Conservation (phyloP, 2,888 invertebrate species). For the Rhagonycha fulva region DNA sequence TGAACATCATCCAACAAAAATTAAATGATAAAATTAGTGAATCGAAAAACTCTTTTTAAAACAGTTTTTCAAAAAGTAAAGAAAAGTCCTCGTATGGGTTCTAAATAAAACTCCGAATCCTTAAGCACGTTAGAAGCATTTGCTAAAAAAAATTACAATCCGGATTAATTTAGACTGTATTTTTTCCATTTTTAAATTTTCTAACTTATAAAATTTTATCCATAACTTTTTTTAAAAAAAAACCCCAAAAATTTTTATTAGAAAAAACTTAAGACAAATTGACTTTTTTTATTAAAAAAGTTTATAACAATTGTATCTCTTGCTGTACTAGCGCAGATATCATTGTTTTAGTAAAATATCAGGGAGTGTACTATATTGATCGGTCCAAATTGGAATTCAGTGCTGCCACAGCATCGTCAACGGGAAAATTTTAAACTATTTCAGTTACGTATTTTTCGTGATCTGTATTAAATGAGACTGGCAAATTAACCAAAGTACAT, state of each 20-base stretch:
- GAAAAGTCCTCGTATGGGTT: background rate
- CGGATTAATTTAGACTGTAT: background rate
- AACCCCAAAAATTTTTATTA: too few relatives aligned
- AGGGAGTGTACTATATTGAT: constrained; percentile 39
- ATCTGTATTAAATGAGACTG: constrained; percentile 22
- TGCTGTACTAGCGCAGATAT: constrained; percentile 26
- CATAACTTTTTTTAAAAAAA: too few relatives aligned
- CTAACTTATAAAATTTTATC: background rate
- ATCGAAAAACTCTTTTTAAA: background rate
- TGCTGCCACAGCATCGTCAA: constrained; percentile 40
- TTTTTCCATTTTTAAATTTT: background rate
- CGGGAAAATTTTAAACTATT: constrained; percentile 32
- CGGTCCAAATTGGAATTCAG: constrained; percentile 33
- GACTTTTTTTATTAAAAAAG: constrained; percentile 4
- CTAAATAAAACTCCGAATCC: background rate
- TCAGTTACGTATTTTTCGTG: constrained; percentile 26
- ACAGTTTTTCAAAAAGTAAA: background rate
- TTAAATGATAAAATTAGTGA: too few relatives aligned
- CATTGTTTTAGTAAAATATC: constrained; percentile 33
- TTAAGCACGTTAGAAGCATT: background rate
- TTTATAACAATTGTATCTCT: constrained; percentile 11
- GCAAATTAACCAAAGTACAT: constrained; percentile 25
- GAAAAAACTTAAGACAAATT: too few relatives aligned
- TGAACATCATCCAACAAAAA: too few relatives aligned
- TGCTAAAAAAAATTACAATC: background rate